These are phyloP conservation scores for Hemibagrus wyckioides DNA, from an alignment of 2,113 vertebrate species.

Conservation along the genomic window DNA sequence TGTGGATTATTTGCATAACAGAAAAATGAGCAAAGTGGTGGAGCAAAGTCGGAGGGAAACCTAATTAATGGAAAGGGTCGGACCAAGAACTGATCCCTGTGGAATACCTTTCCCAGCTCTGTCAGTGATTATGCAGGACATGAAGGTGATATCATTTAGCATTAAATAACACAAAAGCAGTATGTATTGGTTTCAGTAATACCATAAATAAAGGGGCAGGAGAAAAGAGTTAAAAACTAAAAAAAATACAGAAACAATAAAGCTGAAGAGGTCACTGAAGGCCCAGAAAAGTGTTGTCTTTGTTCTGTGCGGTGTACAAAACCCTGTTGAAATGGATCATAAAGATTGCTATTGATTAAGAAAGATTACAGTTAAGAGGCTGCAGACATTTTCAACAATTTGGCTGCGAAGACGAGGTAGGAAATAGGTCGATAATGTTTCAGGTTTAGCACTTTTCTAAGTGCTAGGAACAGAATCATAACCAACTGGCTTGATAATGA, in stretches of 20 bases:
- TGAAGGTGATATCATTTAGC: not conserved
- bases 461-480: not conserved
- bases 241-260: not conserved
- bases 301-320: not conserved
- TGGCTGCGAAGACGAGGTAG: not conserved
- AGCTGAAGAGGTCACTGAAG: not conserved
- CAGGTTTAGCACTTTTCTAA: not conserved
- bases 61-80: not conserved
- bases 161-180: not conserved
- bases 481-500: not conserved
- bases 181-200: not conserved
- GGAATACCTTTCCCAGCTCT: not conserved
- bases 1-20: not conserved
- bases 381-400: slow-evolving; percentile 12
- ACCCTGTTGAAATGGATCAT: slow-evolving; percentile 7
- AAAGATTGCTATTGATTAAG: slow-evolving; percentile 23
- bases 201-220: not conserved
- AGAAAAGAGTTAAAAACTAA: not conserved
- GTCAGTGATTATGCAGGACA: not conserved
- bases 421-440: not conserved
- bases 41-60: not conserved
- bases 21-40: not conserved
- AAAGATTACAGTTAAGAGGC: slow-evolving; percentile 12
- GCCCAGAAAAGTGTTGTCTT: not conserved
- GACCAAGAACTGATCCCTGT: not conserved